Evolutionary conservation across 2,113 vertebrate genomes (phyloP).

Genomic region (Strix aluco): DNA sequence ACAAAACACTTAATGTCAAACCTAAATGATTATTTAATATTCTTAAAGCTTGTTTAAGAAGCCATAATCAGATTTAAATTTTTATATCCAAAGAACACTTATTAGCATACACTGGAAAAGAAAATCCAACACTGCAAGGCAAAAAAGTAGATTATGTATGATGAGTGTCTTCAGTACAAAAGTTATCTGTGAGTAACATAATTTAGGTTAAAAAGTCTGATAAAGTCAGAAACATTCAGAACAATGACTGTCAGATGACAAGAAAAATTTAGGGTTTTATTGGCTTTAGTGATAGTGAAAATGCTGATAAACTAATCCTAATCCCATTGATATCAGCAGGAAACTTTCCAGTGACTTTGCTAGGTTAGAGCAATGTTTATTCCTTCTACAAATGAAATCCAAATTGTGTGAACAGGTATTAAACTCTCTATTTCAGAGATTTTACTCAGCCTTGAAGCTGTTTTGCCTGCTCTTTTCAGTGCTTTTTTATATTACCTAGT

Average conservation of each 20-base stretch:
- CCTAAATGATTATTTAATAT: not conserved
- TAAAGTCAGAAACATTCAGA: not conserved
- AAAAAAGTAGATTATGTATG: not conserved
- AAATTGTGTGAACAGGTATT: not conserved
- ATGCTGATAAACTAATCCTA: not conserved
- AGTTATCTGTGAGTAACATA: not conserved
- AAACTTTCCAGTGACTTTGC: not conserved
- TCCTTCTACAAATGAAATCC: not conserved
- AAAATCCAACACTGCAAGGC: not conserved
- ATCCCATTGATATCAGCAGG: not conserved
- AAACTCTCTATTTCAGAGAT: not conserved
- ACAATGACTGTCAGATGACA: not conserved
- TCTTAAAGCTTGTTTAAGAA: not conserved
- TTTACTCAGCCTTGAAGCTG: not conserved
- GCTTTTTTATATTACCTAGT: not conserved
- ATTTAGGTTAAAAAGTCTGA: not conserved
- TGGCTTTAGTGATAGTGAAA: not conserved
- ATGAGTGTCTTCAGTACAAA: not conserved
- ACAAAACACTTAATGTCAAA: not conserved
- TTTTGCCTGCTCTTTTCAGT: not conserved
- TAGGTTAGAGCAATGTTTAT: not conserved
- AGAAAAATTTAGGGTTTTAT: not conserved
- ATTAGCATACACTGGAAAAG: not conserved
- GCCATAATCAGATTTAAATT: not conserved
- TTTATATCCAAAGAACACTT: not conserved